Evolutionary conservation across 2,888 invertebrate genomes (phyloP), one percentile per base, ranked within the genome.

Genomic region (Troides oblongomaculatus): DNA sequence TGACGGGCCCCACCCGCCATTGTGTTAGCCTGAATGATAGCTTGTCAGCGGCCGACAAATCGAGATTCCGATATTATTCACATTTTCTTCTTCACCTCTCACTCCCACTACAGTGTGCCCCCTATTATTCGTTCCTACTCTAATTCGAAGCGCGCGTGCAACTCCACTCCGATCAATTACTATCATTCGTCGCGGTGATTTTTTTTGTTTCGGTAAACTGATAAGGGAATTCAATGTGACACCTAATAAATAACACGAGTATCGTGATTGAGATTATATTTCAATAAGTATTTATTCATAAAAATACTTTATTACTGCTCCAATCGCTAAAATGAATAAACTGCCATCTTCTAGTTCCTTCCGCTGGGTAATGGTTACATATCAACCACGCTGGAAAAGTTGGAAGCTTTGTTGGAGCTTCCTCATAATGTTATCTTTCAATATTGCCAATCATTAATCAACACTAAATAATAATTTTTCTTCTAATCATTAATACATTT

Each of bases 41-140:
- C 85, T 84, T 89, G 90, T 90, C 90, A 86, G 86, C 89, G 80
- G 76, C 79, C 80, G 85, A 86, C 89, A 85, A 89, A 90, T 90
- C 89, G 88, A 89, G 90, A 90, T 89, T 84, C 84, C 76, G 87
- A 89, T 88, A 84, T 82, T 78, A 87, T 84, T 86, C 85, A 84
- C 86, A 88, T 89, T 87, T 87, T 84, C 81, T 81, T 75, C 78
- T 76, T 76, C 72, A 74, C 76, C 74, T 71, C 67, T 74, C 68
- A 69, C 73, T 72, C 71, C 77, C 80, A 78, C 79, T 68, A 69
- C 81, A 75, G 60, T 73, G 68, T 78, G 60, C 63, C 60, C 56
- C 23, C 65, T n/a, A 68, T 75, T 76, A 71, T 17, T 65, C 72
- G 68, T 60, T 77, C 78, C 73, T 72, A 57, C 62, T 82, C 78